Evolutionary conservation across 2,113 vertebrate genomes (phyloP).

Genomic region (Rhea pennata): DNA sequence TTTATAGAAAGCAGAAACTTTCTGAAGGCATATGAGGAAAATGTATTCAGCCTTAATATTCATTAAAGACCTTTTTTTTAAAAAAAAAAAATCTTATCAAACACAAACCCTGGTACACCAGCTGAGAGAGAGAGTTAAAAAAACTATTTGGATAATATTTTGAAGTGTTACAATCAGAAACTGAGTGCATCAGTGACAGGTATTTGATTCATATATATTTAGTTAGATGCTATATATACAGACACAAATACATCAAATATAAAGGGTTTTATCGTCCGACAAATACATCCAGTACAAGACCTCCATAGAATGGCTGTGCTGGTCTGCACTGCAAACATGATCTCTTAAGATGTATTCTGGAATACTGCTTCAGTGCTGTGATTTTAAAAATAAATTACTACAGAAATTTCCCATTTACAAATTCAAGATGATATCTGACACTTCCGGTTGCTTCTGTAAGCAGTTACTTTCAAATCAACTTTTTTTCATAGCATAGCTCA

Average conservation of each 20-base stretch:
- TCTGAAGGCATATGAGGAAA: conserved; percentile 1
- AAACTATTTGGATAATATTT: neutral
- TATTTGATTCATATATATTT: neutral
- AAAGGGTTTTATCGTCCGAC: neutral
- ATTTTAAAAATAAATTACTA: neutral
- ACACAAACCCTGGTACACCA: neutral
- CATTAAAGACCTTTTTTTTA: neutral
- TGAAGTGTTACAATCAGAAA: neutral
- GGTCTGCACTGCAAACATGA: neutral
- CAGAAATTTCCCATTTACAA: neutral
- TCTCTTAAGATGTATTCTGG: rapidly evolving
- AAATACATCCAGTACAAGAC: neutral
- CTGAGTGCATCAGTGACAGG: neutral
- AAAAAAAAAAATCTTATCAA: neutral
- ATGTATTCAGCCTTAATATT: conserved; percentile 18
- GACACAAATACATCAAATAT: neutral
- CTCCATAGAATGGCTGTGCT: neutral
- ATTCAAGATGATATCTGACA: neutral
- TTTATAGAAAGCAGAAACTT: conserved; percentile 27
- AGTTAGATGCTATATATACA: neutral
- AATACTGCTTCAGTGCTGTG: neutral
- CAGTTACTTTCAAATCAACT: neutral
- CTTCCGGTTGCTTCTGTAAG: neutral
- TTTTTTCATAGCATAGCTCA: neutral
- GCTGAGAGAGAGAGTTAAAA: neutral